phyloP scores from a whole-genome alignment of 2,888 invertebrate genomes.

The Trachelus troglodyta region DNA sequence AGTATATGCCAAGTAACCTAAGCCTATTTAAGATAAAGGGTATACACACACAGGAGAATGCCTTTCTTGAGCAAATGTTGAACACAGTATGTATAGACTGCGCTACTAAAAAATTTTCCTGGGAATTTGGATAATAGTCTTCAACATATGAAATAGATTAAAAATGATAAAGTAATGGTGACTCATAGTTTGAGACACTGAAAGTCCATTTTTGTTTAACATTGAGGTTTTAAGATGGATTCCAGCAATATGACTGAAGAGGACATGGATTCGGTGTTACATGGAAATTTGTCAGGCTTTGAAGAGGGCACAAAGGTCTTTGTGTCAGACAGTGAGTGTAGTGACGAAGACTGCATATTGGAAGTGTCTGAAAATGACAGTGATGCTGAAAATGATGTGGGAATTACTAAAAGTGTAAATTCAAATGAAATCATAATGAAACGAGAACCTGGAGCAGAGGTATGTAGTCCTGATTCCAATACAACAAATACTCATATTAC shows the following conservation, averaged over 20 bases:
- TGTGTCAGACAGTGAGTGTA: conserved; percentile 18
- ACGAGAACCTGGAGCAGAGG: neutral
- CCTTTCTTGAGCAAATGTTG: neutral
- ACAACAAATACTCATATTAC: neutral
- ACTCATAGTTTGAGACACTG: neutral
- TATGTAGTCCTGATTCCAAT: neutral
- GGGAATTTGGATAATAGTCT: neutral
- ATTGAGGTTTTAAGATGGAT: neutral
- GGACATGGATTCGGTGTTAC: neutral
- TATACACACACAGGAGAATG: neutral
- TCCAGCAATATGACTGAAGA: neutral
- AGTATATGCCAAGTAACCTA: neutral
- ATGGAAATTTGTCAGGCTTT: neutral
- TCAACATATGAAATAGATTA: neutral
- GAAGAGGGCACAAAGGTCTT: neutral
- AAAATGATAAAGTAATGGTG: neutral
- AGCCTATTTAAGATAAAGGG: neutral
- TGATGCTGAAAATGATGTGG: conserved; percentile 3
- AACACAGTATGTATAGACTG: neutral
- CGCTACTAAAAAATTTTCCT: neutral
- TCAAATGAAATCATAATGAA: neutral
- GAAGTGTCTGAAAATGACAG: conserved; percentile 16
- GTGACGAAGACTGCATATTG: conserved; percentile 16
- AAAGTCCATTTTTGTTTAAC: neutral
- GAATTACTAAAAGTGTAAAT: neutral